Percentiles rank a stretch among this genome's conserved stretches.
These are phyloP conservation scores for Drosophila gunungcola DNA, from an alignment of 1,140 invertebrate species.

Conservation along the genomic window DNA sequence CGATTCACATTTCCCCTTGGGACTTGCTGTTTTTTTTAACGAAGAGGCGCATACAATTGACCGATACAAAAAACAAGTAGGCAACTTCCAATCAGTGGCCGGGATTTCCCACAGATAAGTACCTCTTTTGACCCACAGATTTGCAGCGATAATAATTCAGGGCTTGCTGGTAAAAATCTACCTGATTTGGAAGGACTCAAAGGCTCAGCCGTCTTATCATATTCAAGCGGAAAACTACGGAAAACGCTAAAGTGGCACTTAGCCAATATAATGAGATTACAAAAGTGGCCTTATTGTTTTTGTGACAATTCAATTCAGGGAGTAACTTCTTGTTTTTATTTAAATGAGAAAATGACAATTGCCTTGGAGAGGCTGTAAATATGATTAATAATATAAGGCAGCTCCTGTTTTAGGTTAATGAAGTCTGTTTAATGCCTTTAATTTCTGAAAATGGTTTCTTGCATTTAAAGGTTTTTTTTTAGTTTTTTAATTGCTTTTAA, in stretches of 20 bases:
- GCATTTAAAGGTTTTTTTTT: too few species aligned
- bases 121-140: conserved; percentile 5
- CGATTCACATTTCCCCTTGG: background rate
- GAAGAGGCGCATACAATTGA: background rate
- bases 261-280: conserved; percentile 21
- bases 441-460: too few species aligned
- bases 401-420: background rate
- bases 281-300: conserved; percentile 13
- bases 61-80: conserved; percentile 11
- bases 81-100: conserved; percentile 21
- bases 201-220: conserved; percentile 10
- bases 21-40: background rate
- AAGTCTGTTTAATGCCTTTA: too few species aligned
- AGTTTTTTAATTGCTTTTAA: too few species aligned
- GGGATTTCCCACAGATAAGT: conserved; percentile 14
- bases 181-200: conserved; percentile 10
- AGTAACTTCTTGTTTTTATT: conserved; percentile 18
- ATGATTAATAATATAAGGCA: background rate
- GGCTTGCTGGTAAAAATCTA: conserved; percentile 28
- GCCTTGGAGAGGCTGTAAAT: background rate
- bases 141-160: conserved; percentile 27
- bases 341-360: background rate
- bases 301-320: conserved; percentile 8
- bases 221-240: background rate
- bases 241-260: conserved; percentile 17